phyloP scores from a whole-genome alignment of 2,113 vertebrate species.

The Forbesichthys papilliferus region DNA sequence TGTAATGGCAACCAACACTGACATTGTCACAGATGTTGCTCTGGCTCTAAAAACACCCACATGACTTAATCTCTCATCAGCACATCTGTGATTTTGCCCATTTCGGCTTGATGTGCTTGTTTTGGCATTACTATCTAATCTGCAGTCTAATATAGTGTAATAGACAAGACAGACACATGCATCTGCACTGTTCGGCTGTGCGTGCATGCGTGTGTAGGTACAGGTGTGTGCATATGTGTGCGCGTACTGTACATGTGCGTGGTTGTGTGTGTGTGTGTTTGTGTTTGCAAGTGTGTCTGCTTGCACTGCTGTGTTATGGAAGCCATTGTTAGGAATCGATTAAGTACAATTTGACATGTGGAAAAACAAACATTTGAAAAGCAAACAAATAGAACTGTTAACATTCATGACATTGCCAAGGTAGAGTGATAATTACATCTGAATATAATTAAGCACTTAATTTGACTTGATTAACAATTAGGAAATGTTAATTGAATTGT shows the following conservation, averaged over 20 bases:
- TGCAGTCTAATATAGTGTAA: not conserved
- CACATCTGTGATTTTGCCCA: conserved; percentile 48
- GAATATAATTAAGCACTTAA: conserved; percentile 60
- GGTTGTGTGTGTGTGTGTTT: not conserved
- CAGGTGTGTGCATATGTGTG: conserved; percentile 14
- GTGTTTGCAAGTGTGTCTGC: not conserved
- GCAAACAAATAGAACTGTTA: conserved; percentile 45
- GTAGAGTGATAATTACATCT: conserved; percentile 53
- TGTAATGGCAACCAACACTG: conserved; percentile 4
- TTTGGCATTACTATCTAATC: conserved; percentile 21
- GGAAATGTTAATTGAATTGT: conserved; percentile 61
- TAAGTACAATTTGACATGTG: not conserved
- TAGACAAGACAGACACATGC: conserved; percentile 3
- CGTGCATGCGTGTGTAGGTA: not conserved
- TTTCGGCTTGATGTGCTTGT: conserved; percentile 6
- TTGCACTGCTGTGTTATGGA: too few species aligned
- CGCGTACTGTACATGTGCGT: not conserved
- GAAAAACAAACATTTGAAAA: conserved; percentile 20
- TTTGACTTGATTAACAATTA: conserved; percentile 64
- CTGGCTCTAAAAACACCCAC: conserved; percentile 35
- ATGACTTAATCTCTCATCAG: conserved; percentile 30
- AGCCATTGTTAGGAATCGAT: too few species aligned
- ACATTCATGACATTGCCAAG: conserved; percentile 45
- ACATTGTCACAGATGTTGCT: conserved; percentile 42
- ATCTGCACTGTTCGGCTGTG: conserved; percentile 15